Conservation (phyloP, 2,888 invertebrate genomes). For the Caenorhabditis imperialis region DNA sequence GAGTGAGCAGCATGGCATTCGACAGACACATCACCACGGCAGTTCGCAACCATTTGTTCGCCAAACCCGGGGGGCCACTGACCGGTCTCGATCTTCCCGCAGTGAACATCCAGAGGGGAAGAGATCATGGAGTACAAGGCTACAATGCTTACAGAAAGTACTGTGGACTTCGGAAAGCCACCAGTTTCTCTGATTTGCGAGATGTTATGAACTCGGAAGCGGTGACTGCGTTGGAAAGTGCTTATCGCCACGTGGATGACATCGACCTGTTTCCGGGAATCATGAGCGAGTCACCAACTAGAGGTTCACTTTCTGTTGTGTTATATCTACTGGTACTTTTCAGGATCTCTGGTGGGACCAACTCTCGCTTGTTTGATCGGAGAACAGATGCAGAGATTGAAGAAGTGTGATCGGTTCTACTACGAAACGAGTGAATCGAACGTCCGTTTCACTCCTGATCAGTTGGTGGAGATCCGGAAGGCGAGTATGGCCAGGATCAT, state of each 20-base stretch:
- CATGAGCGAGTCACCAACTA: slow-evolving; percentile 86
- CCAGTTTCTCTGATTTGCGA: slow-evolving; percentile 88
- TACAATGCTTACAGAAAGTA: slow-evolving; percentile 85
- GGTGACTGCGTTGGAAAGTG: slow-evolving; percentile 65
- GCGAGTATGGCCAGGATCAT: slow-evolving; percentile 88
- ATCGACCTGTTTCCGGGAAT: slow-evolving; percentile 95
- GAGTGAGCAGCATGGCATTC: slow-evolving; percentile 74
- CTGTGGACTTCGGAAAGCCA: slow-evolving; percentile 88
- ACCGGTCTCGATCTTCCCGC: slow-evolving; percentile 87
- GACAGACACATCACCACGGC: slow-evolving; percentile 75
- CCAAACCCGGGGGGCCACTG: slow-evolving; percentile 79
- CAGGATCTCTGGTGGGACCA: slow-evolving; percentile 90
- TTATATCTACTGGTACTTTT: neutral
- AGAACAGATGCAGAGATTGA: slow-evolving; percentile 83
- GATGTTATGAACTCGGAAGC: slow-evolving; percentile 84
- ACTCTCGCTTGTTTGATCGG: slow-evolving; percentile 95
- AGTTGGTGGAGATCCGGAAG: slow-evolving; percentile 88
- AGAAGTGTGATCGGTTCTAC: slow-evolving; percentile 94
- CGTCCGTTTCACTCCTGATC: slow-evolving; percentile 79
- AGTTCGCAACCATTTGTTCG: slow-evolving; percentile 87
- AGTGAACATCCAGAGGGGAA: slow-evolving; percentile 88
- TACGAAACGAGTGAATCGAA: slow-evolving; percentile 81
- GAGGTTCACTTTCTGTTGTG: slow-evolving; percentile 54
- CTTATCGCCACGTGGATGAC: slow-evolving; percentile 87
- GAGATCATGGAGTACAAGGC: slow-evolving; percentile 89